Conservation (phyloP, 1,140 invertebrate species). For the Paraescarpia echinospica region DNA sequence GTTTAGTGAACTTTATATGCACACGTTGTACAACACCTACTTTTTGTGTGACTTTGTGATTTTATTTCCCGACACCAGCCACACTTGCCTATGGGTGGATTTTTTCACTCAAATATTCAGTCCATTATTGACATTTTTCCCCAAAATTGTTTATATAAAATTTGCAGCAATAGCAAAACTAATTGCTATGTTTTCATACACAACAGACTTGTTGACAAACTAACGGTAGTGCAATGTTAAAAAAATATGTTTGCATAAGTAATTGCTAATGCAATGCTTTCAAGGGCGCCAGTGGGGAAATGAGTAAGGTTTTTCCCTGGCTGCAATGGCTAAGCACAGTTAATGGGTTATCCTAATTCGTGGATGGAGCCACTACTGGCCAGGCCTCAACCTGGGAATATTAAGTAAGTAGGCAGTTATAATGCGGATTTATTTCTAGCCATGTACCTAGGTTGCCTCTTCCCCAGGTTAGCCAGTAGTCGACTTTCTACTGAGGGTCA, state of each 20-base stretch:
- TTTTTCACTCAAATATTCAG: not conserved
- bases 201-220: not conserved
- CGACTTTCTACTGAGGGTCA: not conserved
- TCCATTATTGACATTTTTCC: not conserved
- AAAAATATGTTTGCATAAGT: not conserved
- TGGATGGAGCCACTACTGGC: not conserved
- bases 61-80: not conserved
- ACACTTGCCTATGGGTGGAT: not conserved
- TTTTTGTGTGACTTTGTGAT: not conserved
- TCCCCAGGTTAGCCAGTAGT: not conserved
- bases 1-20: not conserved
- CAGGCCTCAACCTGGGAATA: not conserved
- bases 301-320: not conserved
- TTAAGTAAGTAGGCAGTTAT: not conserved
- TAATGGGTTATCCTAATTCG: not conserved
- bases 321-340: not conserved
- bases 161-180: not conserved
- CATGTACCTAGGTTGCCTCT: not conserved
- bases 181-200: not conserved
- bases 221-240: not conserved
- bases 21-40: not conserved
- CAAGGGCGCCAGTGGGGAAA: not conserved
- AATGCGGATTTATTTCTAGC: not conserved
- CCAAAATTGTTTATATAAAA: not conserved
- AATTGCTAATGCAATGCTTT: not conserved